Evolutionary conservation across 2,888 invertebrate genomes (phyloP), one percentile per base, ranked within the genome.

Genomic region (Holacanthella duospinosa): DNA sequence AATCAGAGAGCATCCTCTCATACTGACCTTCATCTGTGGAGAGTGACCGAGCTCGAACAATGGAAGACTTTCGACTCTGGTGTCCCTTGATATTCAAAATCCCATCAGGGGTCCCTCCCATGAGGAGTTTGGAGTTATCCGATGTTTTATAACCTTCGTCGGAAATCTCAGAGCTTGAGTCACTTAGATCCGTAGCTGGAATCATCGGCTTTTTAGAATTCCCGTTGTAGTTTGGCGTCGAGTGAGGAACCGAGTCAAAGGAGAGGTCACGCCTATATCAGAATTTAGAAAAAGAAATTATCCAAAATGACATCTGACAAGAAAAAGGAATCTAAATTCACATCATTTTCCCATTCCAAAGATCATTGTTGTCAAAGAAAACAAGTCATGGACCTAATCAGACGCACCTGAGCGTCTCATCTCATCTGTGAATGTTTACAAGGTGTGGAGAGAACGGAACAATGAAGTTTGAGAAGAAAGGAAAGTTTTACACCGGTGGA

Each of bases 151-250:
- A 75, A 19, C 75, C 75, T 64, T 75, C 75, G 64, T 75, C 75
- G 27, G 75, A 75, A 60, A 75, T 75, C 65, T 75, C 75, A 1
- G 75, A 75, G 66, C 75, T 74, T 55, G 74, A 74, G 64, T 75
- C 75, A 63, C 75, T 74, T 68, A 73, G 72, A 60, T 70, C 70
- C 44, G 68, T 21, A 16, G 4, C 56, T 44, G 64, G 66, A 55
- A 70, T 71, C 64, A 70, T 72, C 29, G 58, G 24, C 16, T 58
- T 43, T 21, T 57, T 64, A 29, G 58, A 55, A 29, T 62, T 60
- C n/a, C n/a, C n/a, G n/a, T n/a, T n/a, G 62, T 62, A 68, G 21
- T 61, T 64, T n/a, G 71, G 71, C 2, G 72, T 71, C 21, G 70
- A 66, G 44, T 68, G 68, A 24, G 68, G 64, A 62, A 66, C 68